Base-by-base conservation (phyloP, 2,888 invertebrate genomes). In the Cacoxenus indagator region DNA sequence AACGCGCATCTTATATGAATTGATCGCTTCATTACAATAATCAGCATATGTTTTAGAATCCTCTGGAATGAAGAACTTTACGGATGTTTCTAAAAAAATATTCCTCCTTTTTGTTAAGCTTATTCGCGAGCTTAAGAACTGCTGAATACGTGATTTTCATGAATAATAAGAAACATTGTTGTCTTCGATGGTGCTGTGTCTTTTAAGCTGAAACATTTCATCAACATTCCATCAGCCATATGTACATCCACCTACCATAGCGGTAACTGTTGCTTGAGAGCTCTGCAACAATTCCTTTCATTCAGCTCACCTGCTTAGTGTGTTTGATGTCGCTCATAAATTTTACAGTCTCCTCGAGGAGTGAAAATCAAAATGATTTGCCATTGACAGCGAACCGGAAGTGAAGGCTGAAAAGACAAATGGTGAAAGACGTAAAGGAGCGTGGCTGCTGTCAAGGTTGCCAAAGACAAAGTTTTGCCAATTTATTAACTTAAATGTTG, bases 351-450 rank as follows among this genome's bases (percentile, higher is more conserved):
- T 27, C 31, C 37, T 19, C 61, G 31, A 19, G 31, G 11, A 37
- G 24, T 19, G 31, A 31, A 61, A 75, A 71, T 72, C 75, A 76
- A 80, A 80, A 81, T 80, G 81, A 82, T 80, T 76, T 78, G n/a
- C n/a, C 79, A 78, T 76, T 81, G 31, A 31, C 37, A 61, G 9
- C 19, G 19, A 31, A 37, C 9, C 37, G 14, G 9, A 37, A 37
- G 14, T 37, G 31, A 5, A 8, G 37, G 8, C 1, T 37, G 37
- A 11, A 37, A 11, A 14, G 2, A 14, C 37, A 37, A 1, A 14
- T 11, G 37, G 8, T 5, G 37, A 37, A 22, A 55, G 55, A 26
- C 22, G 22, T 22, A 54, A 11, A 11, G 11, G 54, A 6, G 24
- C 6, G 55, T 22, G 55, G 14, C 55, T 22, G 19, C 55, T 43